A percentile compares a stretch with the other conserved stretches of the same genome.
These are phyloP conservation scores for Callithrix jacchus DNA, from an alignment of 2,113 vertebrate species.

Conservation along the genomic window DNA sequence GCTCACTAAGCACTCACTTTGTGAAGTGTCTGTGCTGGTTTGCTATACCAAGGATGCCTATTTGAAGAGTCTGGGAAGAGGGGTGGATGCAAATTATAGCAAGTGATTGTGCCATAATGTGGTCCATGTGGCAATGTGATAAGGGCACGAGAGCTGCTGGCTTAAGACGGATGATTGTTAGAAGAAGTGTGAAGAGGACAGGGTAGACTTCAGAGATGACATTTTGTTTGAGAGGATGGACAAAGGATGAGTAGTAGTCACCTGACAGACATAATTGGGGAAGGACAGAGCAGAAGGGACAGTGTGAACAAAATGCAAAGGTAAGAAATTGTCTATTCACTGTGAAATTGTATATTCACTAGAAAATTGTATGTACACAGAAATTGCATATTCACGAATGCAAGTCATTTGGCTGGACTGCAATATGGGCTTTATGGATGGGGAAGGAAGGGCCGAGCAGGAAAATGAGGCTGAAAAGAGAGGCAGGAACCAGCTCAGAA, in stretches of 20 bases:
- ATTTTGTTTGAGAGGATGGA: not conserved
- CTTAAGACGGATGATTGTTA: not conserved
- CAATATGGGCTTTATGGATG: not conserved
- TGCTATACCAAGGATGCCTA: too few species aligned
- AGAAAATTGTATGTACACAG: not conserved
- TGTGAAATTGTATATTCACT: too few species aligned
- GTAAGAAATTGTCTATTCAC: not conserved
- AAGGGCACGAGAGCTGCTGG: rapidly evolving
- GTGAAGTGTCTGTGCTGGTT: rapidly evolving
- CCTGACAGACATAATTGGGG: not conserved
- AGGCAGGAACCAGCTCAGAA: not conserved
- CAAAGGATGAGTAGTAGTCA: not conserved
- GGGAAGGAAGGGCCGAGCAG: rapidly evolving
- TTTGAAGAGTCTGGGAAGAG: not conserved
- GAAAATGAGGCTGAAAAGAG: not conserved
- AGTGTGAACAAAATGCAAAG: not conserved
- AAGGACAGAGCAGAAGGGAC: rapidly evolving
- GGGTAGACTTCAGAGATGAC: not conserved
- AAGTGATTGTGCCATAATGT: rapidly evolving
- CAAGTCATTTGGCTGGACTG: not conserved
- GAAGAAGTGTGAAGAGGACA: not conserved
- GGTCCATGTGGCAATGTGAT: rapidly evolving
- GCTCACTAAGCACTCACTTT: not conserved
- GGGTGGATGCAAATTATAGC: rapidly evolving
- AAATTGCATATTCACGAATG: not conserved